Percentiles rank a stretch among this genome's conserved stretches.
phyloP scores from a whole-genome alignment of 2,113 vertebrate genomes.

The Orientallactaga bullata region DNA sequence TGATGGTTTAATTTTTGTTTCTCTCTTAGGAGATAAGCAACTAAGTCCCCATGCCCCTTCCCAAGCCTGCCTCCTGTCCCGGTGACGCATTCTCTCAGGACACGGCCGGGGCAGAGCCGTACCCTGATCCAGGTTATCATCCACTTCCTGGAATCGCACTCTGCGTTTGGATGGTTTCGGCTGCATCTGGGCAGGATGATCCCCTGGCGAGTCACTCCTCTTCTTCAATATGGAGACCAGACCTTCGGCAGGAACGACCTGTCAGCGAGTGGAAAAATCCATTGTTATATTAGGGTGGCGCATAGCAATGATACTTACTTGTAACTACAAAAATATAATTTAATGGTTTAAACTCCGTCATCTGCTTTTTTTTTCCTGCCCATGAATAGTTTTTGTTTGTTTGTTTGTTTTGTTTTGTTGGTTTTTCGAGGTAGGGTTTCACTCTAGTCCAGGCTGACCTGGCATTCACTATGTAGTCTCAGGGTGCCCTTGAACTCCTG shows the following conservation, averaged over 20 bases:
- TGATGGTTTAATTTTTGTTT: background rate
- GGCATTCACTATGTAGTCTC: too few species aligned
- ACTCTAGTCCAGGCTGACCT: too few species aligned
- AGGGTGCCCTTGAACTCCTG: too few species aligned
- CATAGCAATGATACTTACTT: background rate
- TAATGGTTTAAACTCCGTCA: background rate
- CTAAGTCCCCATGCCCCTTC: too few species aligned
- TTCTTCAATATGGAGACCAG: constrained; percentile 98
- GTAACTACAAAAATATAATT: background rate
- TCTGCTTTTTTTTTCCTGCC: background rate
- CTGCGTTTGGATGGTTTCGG: constrained; percentile 91
- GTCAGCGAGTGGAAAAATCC: constrained; percentile 15
- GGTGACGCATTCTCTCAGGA: too few species aligned
- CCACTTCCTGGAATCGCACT: constrained; percentile 95
- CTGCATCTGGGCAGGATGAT: constrained; percentile 81
- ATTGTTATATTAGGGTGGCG: background rate
- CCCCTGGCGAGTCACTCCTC: constrained; percentile 84
- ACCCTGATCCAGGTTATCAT: constrained; percentile 94
- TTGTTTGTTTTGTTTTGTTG: background rate
- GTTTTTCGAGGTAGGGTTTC: background rate
- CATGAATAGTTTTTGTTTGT: background rate
- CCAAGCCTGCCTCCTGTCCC: too few species aligned
- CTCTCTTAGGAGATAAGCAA: background rate
- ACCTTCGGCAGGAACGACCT: constrained; percentile 92
- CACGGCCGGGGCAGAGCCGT: background rate